These are phyloP conservation scores for Brotogeris chrysoptera DNA, from an alignment of 2,797 vertebrate genomes.

Conservation along the genomic window DNA sequence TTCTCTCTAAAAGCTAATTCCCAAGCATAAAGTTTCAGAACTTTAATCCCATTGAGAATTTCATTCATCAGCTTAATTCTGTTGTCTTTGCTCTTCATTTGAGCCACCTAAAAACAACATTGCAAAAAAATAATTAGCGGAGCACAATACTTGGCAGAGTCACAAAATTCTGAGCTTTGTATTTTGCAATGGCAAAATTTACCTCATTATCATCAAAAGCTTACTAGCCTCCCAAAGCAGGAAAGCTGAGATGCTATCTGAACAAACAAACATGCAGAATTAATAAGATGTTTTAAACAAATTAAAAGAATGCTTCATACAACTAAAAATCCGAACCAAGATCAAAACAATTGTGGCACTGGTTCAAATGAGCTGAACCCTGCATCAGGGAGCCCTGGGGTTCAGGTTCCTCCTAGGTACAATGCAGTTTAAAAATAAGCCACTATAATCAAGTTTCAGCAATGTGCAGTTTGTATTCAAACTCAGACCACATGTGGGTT, in stretches of 20 bases:
- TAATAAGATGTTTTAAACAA: conserved; percentile 24
- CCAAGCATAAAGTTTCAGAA: conserved; percentile 97
- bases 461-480: neutral
- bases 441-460: neutral
- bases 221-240: conserved; percentile 49
- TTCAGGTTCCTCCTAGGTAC: neutral
- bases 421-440: neutral
- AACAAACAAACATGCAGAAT: conserved; percentile 51
- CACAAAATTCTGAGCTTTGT: conserved; percentile 26
- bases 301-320: neutral
- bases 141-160: conserved; percentile 34
- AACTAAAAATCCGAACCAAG: neutral
- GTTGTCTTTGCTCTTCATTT: conserved; percentile 97
- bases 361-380: neutral
- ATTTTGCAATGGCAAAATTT: conserved; percentile 45
- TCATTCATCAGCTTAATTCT: conserved; percentile 98
- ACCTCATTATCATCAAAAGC: conserved; percentile 56
- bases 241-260: conserved; percentile 49
- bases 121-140: conserved; percentile 22
- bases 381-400: neutral
- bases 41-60: conserved; percentile 95
- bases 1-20: conserved; percentile 94
- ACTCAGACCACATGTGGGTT: neutral
- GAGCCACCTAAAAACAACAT: conserved; percentile 84
- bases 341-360: neutral